Base-by-base conservation (phyloP, 2,888 invertebrate genomes). In the Cryptocephalus primarius region DNA sequence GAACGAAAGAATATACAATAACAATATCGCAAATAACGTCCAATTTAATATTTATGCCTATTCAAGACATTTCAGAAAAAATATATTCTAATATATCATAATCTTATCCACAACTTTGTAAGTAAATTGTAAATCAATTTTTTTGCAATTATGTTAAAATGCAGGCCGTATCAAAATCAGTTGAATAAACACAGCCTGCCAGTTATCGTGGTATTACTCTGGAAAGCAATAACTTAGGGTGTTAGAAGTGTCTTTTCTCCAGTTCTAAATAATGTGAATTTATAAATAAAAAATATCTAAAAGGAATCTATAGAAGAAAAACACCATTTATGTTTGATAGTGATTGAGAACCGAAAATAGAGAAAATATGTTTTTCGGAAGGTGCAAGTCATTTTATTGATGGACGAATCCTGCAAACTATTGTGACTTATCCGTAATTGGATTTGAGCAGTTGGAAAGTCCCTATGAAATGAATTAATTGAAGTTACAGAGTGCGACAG, bases 401-500 rank as follows among this genome's bases (percentile, higher is more conserved):
- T 55, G 55, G 44, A 55, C 50, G 55, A 53, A 47, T 48, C 52
- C 40, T 43, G 51, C 55, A 55, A 55, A 52, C 51, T 53, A 63
- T 63, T 66, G 63, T 65, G 67, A 67, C 66, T 67, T 62, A 59
- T 60, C 59, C 59, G 64, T 67, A 67, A 67, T 67, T 67, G 66
- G 66, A 65, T 64, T 63, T 57, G 59, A 58, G 60, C 57, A 59
- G 55, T 57, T 57, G 55, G 54, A 56, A 55, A 58, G 59, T 57
- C 57, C 56, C 59, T 56, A 56, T 54, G 61, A 64, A 65, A 65
- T 64, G 63, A 64, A 66, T 66, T 64, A 65, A 63, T 62, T 57
- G 58, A 59, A 60, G 53, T 58, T 56, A 57, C 61, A 60, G 56
- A 56, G 63, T 62, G 63, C 61, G 47, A 48, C 51, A 50, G 52